These are phyloP conservation scores for Silurus glanis DNA, from an alignment of 2,113 vertebrate genomes.

Conservation along the genomic window DNA sequence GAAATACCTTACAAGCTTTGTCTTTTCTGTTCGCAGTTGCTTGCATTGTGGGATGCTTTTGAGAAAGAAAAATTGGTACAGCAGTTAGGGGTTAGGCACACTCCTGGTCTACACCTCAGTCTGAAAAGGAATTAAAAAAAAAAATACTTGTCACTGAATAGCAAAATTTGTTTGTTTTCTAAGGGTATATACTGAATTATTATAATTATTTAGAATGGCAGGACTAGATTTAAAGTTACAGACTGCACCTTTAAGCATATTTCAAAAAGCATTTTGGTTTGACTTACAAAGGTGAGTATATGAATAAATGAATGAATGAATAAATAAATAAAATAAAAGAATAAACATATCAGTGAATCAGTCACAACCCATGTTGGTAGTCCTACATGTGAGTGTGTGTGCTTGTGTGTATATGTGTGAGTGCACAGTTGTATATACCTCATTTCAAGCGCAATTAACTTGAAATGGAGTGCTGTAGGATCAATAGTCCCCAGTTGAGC, in stretches of 20 bases:
- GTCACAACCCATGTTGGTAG: conserved; percentile 67
- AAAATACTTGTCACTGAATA: not conserved
- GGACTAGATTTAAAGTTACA: not conserved
- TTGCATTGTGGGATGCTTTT: not conserved
- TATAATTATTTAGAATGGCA: not conserved
- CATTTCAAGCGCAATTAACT: conserved; percentile 86
- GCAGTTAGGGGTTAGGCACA: not conserved
- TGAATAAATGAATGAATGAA: not conserved
- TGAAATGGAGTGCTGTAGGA: conserved; percentile 81
- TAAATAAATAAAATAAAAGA: not conserved
- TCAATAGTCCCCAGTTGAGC: conserved; percentile 82
- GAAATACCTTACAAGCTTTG: not conserved
- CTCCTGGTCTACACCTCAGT: not conserved
- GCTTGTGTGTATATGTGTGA: conserved; percentile 14
- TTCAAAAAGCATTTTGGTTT: not conserved
- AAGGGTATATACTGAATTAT: too few relatives aligned
- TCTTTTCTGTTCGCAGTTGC: not conserved
- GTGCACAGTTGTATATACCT: conserved; percentile 62
- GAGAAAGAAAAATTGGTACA: not conserved
- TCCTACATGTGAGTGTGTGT: conserved; percentile 63
- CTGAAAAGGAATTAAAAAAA: not conserved
- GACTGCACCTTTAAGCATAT: not conserved
- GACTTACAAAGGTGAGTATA: not conserved
- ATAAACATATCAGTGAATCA: conserved; percentile 74
- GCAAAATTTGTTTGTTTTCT: not conserved